phyloP scores from a whole-genome alignment of 2,888 invertebrate genomes.

The Eledona agricola region DNA sequence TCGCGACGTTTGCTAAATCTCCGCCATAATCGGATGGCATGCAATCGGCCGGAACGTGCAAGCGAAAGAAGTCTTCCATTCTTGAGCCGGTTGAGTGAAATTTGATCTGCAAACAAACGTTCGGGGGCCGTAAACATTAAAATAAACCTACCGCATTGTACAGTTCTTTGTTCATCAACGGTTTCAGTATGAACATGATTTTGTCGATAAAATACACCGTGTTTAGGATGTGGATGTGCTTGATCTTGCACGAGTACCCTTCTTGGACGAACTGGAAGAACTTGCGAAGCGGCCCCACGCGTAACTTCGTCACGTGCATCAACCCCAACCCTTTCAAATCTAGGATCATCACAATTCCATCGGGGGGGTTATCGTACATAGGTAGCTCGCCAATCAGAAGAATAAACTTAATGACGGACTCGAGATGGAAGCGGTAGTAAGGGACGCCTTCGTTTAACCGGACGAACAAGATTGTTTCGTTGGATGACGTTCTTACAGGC shows the following conservation, averaged over 20 bases:
- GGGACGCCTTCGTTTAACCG: constrained; percentile 47
- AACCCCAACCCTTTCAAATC: constrained; percentile 51
- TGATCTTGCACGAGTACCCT: constrained; percentile 72
- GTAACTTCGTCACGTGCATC: constrained; percentile 50
- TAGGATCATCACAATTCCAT: constrained; percentile 48
- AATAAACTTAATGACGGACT: constrained; percentile 43
- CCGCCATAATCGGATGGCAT: constrained; percentile 73
- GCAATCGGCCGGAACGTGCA: constrained; percentile 66
- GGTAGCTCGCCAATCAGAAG: constrained; percentile 47
- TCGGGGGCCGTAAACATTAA: constrained; percentile 1
- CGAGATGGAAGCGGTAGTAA: constrained; percentile 48
- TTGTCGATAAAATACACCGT: constrained; percentile 64
- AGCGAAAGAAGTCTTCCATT: constrained; percentile 66
- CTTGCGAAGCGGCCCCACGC: constrained; percentile 63
- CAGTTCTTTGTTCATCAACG: constrained; percentile 63
- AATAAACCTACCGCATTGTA: constrained; percentile 57
- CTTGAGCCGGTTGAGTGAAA: constrained; percentile 68
- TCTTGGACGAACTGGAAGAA: constrained; percentile 76
- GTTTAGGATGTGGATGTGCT: constrained; percentile 74
- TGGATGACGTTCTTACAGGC: constrained; percentile 49
- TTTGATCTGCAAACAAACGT: constrained; percentile 65
- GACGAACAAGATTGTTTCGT: constrained; percentile 42
- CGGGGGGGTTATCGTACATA: constrained; percentile 48
- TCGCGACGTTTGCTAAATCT: constrained; percentile 59
- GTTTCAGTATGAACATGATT: constrained; percentile 61